These are phyloP conservation scores for Condylura cristata DNA, from an alignment of 2,113 vertebrate species.

Conservation along the genomic window DNA sequence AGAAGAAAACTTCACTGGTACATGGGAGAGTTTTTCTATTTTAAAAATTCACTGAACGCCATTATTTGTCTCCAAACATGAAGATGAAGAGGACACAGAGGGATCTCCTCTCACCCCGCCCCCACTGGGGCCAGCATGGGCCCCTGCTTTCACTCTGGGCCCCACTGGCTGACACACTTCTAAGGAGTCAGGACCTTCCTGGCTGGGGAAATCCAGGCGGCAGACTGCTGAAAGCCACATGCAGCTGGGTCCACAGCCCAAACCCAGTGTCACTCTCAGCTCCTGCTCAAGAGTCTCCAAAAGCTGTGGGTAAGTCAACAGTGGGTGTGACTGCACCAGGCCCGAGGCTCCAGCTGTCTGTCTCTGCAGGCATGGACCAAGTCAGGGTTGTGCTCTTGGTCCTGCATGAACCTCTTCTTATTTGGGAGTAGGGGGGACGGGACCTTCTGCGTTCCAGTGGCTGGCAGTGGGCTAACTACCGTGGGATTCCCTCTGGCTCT, in stretches of 20 bases:
- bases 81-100: neutral
- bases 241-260: accelerated
- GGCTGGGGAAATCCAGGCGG: neutral
- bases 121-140: no score
- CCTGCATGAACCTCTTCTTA: neutral
- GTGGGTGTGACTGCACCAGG: neutral
- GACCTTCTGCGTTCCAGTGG: neutral
- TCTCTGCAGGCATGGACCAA: no score
- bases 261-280: neutral
- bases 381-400: neutral
- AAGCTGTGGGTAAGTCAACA: neutral
- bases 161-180: neutral
- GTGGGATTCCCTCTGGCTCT: neutral
- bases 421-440: accelerated
- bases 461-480: neutral
- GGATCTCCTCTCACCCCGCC: no score
- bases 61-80: neutral
- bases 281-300: neutral
- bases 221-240: neutral
- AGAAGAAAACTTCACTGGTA: neutral
- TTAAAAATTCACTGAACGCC: no score
- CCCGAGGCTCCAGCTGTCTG: accelerated
- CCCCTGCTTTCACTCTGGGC: neutral
- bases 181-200: neutral
- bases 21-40: neutral